Conservation (phyloP, 2,113 vertebrate genomes). For the Tragelaphus imberbis region DNA sequence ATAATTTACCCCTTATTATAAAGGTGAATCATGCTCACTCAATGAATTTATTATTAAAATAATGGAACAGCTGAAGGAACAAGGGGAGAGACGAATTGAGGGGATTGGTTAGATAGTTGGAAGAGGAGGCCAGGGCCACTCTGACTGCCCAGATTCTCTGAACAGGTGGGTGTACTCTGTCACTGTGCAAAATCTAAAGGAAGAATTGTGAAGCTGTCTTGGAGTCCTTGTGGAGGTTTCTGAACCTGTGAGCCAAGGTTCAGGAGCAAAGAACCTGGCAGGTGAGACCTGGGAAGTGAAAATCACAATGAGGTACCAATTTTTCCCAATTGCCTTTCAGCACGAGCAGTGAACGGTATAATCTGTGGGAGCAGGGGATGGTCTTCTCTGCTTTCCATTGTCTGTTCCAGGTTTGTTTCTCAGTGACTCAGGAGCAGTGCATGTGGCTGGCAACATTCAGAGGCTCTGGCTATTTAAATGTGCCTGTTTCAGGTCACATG, state of each 20-base stretch:
- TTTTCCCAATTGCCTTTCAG: not conserved
- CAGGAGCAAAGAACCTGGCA: not conserved
- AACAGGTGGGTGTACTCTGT: not conserved
- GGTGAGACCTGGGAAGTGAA: not conserved
- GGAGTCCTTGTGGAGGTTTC: not conserved
- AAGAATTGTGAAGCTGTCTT: not conserved
- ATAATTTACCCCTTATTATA: not conserved
- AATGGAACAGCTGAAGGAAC: not conserved
- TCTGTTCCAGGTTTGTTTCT: not conserved
- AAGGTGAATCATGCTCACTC: not conserved
- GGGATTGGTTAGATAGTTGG: not conserved
- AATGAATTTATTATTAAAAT: not conserved
- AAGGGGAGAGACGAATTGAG: not conserved
- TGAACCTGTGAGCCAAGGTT: not conserved
- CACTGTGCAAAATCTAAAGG: accelerated
- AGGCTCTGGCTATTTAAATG: not conserved
- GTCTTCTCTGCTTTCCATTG: not conserved
- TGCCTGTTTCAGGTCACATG: not conserved
- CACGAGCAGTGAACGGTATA: accelerated
- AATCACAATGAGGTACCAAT: not conserved
- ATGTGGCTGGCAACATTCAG: not conserved
- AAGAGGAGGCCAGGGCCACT: not conserved
- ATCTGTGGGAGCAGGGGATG: accelerated
- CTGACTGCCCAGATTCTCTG: not conserved
- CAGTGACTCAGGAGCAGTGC: not conserved